A percentile compares a stretch with the other conserved stretches of the same genome.
These are phyloP conservation scores for Simalia tracyae DNA, from an alignment of 2,797 vertebrate genomes.

Conservation along the genomic window DNA sequence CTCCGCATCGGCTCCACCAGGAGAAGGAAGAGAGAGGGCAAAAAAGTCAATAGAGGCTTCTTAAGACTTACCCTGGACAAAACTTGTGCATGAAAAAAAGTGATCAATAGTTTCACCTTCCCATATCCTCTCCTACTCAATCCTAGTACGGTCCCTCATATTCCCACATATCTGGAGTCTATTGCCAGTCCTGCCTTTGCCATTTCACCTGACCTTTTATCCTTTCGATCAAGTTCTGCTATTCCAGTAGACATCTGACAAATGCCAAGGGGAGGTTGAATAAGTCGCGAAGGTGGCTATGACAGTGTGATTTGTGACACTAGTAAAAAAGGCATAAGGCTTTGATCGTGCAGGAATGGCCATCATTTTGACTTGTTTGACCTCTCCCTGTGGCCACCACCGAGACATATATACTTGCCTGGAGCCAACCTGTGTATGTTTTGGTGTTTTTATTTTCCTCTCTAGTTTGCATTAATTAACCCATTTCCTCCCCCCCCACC, in stretches of 20 bases:
- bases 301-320: too few relatives aligned
- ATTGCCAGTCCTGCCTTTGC: neutral
- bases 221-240: neutral
- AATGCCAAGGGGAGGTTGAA: neutral
- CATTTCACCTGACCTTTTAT: neutral
- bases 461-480: conserved; percentile 8
- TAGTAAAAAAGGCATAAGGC: too few relatives aligned
- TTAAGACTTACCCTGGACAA: neutral
- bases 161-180: neutral
- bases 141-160: neutral
- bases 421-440: neutral
- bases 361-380: too few relatives aligned
- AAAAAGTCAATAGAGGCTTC: neutral
- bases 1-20: neutral
- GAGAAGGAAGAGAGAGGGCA: neutral
- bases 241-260: neutral
- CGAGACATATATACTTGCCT: neutral
- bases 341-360: too few relatives aligned
- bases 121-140: neutral
- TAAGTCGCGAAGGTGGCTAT: too few relatives aligned
- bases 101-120: neutral
- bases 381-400: too few relatives aligned
- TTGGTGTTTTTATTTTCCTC: neutral
- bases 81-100: neutral
- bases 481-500: neutral